Evolutionary conservation across 2,113 vertebrate species (phyloP), one percentile per base, ranked within the genome.

Genomic region (Neodon shergylaensis): DNA sequence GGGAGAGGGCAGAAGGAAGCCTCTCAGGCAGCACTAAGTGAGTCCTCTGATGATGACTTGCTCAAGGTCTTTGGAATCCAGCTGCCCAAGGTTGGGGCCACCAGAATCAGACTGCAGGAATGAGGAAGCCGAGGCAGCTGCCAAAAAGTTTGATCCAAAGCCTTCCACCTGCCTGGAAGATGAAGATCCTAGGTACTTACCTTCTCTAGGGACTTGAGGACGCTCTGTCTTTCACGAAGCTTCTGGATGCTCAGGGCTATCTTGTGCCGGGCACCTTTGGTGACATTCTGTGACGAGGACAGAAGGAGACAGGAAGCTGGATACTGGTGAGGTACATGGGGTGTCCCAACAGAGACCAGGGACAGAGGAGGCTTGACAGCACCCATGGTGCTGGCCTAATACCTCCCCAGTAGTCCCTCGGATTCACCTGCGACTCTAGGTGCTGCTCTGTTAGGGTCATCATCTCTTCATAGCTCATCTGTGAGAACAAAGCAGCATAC

Each of bases 401-500:
- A 49, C 90, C 47, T 83, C 70, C 90, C 58, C 31, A 5, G 66
- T 7, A 79, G 47, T 16, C 31, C 76, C 19, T 31, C 22, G 39
- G 76, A 21, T 52, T 95, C 66, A 99, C 99, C 99, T 99, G 99
- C 1, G 99, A 99, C 98, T 99, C 99, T 91, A 99, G 98, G 97
- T 99, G 99, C 70, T 99, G 99, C 97, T 99, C 99, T 7, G 99
- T 99, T 92, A 99, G 98, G 21, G 99, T 99, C 99, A 99, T 99
- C 99, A 99, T 99, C 97, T 99, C 99, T 84, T 99, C 99, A 1
- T 99, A 99, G 91, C 98, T 99, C 99, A 99, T 99, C 98, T 99
- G 99, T 82, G 99, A 99, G 97, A 99, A 99, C 61, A 99, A 99
- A 16, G 99, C 99, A 3, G 99, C 99, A 12, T 99, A 99, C 97